Percentiles rank a stretch among this genome's conserved stretches.
Conservation (phyloP, 2,113 vertebrate genomes). For the Sorex fumeus region DNA sequence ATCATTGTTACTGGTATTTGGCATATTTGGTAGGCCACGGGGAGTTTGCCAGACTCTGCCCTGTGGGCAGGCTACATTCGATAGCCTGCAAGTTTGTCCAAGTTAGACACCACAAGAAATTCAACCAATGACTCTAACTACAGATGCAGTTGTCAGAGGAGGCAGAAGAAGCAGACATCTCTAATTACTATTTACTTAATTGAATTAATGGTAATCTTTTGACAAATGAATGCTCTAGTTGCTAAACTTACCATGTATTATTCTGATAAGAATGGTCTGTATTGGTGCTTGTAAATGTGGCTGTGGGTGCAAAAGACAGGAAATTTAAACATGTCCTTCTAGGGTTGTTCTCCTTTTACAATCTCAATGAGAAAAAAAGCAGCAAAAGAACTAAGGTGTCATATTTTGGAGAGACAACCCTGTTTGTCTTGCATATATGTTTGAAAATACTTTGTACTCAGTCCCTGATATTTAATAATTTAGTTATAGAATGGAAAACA, state of each 20-base stretch:
- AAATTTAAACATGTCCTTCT: background rate
- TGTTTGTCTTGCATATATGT: background rate
- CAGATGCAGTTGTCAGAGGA: background rate
- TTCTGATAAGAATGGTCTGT: background rate
- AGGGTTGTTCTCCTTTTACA: background rate
- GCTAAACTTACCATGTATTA: background rate
- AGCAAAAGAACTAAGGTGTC: background rate
- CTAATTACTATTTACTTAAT: background rate
- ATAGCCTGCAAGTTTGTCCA: too few species aligned
- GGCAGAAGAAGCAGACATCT: background rate
- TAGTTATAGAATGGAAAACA: background rate
- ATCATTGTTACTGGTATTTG: too few species aligned
- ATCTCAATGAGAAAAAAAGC: background rate
- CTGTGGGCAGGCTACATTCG: too few species aligned
- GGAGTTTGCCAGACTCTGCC: too few species aligned
- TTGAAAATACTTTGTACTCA: conserved; percentile 18
- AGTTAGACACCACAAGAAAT: too few species aligned
- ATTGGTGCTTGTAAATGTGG: conserved; percentile 12
- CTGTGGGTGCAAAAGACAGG: background rate
- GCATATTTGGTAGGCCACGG: too few species aligned
- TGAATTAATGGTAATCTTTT: background rate
- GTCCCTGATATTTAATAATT: background rate
- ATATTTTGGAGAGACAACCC: background rate
- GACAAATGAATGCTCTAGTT: background rate
- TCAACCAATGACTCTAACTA: background rate